phyloP scores from a whole-genome alignment of 2,888 invertebrate species.

The Drosophila nigricruria region DNA sequence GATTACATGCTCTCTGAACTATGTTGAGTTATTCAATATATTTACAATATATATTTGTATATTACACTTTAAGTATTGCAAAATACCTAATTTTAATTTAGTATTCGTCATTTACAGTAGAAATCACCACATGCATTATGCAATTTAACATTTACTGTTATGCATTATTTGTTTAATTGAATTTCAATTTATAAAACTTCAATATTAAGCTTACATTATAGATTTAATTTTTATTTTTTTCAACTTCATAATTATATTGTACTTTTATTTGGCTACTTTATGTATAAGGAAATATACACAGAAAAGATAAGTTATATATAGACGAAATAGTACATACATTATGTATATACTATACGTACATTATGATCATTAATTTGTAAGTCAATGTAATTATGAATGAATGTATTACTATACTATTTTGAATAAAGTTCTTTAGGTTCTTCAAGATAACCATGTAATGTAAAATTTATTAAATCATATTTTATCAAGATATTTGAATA shows the following conservation, averaged over 20 bases:
- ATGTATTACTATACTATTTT: slow-evolving; percentile 18
- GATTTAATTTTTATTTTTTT: not conserved
- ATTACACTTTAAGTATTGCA: not conserved
- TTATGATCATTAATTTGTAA: slow-evolving; percentile 16
- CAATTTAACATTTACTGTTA: not conserved
- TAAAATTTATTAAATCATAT: not conserved
- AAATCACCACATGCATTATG: not conserved
- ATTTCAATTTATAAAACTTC: not conserved
- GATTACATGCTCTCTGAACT: not conserved
- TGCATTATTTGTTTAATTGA: not conserved
- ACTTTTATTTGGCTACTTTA: slow-evolving; percentile 6
- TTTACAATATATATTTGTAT: not conserved
- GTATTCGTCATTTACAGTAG: not conserved
- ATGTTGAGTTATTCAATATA: not conserved
- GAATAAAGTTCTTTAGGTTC: slow-evolving; percentile 25
- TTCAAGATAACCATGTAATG: not conserved
- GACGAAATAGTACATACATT: slow-evolving; percentile 10
- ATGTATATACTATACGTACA: slow-evolving; percentile 13
- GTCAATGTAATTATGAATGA: slow-evolving; percentile 20
- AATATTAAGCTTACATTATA: not conserved
- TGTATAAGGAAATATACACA: slow-evolving; percentile 9
- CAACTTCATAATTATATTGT: not conserved
- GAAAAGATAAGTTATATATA: slow-evolving; percentile 1
- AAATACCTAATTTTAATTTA: not conserved
- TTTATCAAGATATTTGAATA: too few species aligned